phyloP scores from a whole-genome alignment of 2,797 vertebrate species.

The Cryptoprocta ferox region DNA sequence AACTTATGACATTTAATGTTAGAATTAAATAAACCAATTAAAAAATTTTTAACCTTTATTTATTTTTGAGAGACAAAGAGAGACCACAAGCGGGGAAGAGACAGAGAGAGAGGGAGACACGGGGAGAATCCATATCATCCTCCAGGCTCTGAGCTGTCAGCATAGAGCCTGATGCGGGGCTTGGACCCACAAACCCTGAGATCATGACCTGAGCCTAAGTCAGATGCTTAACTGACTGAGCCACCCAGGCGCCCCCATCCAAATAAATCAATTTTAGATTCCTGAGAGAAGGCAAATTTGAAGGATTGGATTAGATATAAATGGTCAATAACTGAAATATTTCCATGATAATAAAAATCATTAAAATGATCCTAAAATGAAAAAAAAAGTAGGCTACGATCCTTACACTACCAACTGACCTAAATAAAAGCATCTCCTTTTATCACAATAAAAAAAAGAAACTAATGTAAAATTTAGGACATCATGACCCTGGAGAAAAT shows the following conservation, averaged over 20 bases:
- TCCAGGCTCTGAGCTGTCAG: too few species aligned
- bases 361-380: conserved; percentile 66
- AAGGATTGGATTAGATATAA: conserved; percentile 2
- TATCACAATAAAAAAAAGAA: conserved; percentile 62
- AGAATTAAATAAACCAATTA: conserved; percentile 49
- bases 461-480: conserved; percentile 45
- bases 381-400: conserved; percentile 42
- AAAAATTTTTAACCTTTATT: too few species aligned
- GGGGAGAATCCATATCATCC: too few species aligned
- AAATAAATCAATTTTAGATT: background rate
- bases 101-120: too few species aligned
- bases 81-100: too few species aligned
- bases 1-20: conserved; percentile 71
- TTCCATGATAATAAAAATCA: conserved; percentile 61
- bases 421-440: conserved; percentile 72
- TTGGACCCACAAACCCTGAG: too few species aligned
- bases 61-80: too few species aligned
- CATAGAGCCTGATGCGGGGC: too few species aligned
- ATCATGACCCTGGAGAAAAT: conserved; percentile 33
- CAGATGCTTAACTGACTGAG: too few species aligned
- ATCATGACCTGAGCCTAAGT: too few species aligned
- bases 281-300: background rate
- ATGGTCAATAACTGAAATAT: conserved; percentile 64
- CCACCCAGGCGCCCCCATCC: too few species aligned
- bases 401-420: conserved; percentile 50